phyloP scores from a whole-genome alignment of 2,888 invertebrate genomes.

The Sussaba pulchella region DNA sequence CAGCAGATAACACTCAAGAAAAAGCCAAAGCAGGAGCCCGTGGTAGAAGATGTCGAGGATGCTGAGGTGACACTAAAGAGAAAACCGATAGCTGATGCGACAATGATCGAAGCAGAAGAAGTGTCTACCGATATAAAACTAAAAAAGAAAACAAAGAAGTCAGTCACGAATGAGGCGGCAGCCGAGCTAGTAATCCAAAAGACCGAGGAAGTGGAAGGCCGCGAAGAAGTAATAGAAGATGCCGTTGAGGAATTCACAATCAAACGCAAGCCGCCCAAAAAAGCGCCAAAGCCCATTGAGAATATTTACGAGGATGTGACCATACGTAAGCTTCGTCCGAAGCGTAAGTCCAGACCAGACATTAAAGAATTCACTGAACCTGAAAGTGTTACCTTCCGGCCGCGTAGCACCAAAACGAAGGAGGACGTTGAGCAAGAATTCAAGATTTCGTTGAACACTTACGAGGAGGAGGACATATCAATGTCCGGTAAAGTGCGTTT shows the following conservation, averaged over 20 bases:
- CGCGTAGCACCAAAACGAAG: conserved; percentile 91
- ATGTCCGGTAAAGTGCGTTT: conserved; percentile 93
- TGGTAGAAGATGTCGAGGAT: conserved; percentile 72
- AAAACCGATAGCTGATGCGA: conserved; percentile 74
- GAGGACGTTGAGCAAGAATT: conserved; percentile 96
- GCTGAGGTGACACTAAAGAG: conserved; percentile 76
- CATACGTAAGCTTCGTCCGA: conserved; percentile 90
- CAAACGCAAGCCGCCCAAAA: conserved; percentile 85
- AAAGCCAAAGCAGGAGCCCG: conserved; percentile 68
- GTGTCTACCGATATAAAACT: conserved; percentile 85
- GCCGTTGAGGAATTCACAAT: conserved; percentile 85
- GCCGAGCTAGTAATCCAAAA: conserved; percentile 77
- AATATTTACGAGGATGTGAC: conserved; percentile 89
- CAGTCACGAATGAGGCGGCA: conserved; percentile 75
- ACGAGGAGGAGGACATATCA: conserved; percentile 95
- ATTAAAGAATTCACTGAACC: conserved; percentile 91
- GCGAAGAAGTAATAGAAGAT: conserved; percentile 75
- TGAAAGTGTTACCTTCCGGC: conserved; percentile 92
- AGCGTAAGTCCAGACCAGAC: conserved; percentile 88
- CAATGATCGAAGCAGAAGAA: conserved; percentile 73
- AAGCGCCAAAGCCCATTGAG: conserved; percentile 85
- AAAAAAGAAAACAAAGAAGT: conserved; percentile 78
- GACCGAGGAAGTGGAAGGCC: conserved; percentile 70
- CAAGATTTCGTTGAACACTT: conserved; percentile 93
- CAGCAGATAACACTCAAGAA: conserved; percentile 65